A percentile compares a stretch with the other conserved stretches of the same genome.
Conservation (phyloP, 1,140 invertebrate genomes). For the Drosophila orosa region DNA sequence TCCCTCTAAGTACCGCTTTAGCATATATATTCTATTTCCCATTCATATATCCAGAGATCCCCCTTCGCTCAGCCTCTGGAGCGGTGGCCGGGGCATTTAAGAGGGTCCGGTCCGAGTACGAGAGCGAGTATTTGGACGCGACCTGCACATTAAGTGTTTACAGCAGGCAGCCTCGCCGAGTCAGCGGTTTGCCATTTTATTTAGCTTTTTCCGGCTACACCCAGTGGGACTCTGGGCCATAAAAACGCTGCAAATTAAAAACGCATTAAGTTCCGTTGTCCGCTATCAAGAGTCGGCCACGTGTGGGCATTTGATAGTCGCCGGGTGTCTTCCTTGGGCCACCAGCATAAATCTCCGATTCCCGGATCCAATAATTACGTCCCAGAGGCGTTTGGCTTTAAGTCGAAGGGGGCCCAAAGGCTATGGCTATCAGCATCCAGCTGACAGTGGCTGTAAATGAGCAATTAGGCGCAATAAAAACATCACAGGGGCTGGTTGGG, state of each 20-base stretch:
- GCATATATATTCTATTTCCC: background rate
- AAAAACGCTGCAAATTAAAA: slow-evolving; percentile 74
- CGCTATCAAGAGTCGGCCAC: slow-evolving; percentile 52
- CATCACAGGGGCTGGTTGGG: slow-evolving; percentile 36
- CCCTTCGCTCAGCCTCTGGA: background rate
- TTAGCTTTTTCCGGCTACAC: slow-evolving; percentile 12
- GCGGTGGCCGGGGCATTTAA: background rate
- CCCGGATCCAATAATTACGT: slow-evolving; percentile 59
- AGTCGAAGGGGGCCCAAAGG: slow-evolving; percentile 6
- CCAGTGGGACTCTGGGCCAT: slow-evolving; percentile 27
- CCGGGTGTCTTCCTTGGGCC: slow-evolving; percentile 1
- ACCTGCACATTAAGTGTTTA: slow-evolving; percentile 58
- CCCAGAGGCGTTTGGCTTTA: slow-evolving; percentile 26
- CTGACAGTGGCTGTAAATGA: slow-evolving; percentile 62
- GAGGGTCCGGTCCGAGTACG: slow-evolving; percentile 3
- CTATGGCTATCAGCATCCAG: slow-evolving; percentile 2
- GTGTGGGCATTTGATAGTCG: slow-evolving; percentile 55
- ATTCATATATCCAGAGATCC: background rate
- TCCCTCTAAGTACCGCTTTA: fast-evolving
- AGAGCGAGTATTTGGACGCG: slow-evolving; percentile 35
- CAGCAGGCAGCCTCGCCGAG: slow-evolving; percentile 36
- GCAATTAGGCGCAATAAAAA: slow-evolving; percentile 79
- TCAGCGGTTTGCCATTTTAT: slow-evolving; percentile 58
- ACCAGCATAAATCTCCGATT: slow-evolving; percentile 47
- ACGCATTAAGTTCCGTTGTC: slow-evolving; percentile 63